These are phyloP conservation scores for Eremobia ochroleuca DNA, from an alignment of 2,888 invertebrate species.

Conservation along the genomic window DNA sequence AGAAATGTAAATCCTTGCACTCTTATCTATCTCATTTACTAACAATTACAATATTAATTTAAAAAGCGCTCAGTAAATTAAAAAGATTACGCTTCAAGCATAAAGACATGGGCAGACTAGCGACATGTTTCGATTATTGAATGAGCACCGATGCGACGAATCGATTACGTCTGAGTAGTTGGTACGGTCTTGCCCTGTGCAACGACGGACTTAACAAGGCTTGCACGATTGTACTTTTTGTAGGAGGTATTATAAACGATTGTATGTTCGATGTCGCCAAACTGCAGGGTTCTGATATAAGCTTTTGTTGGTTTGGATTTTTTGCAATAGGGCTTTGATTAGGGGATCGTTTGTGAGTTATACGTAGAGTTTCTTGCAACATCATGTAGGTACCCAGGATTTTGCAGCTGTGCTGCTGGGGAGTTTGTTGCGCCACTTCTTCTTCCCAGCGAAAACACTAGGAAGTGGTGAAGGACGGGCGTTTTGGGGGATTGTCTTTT, in stretches of 20 bases:
- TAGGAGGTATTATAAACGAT: constrained; percentile 70
- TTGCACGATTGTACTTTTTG: constrained; percentile 80
- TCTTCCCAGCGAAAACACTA: too few species aligned
- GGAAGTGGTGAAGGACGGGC: too few species aligned
- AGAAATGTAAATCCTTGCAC: not conserved
- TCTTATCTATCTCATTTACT: constrained; percentile 38
- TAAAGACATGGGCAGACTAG: constrained; percentile 79
- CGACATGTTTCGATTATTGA: constrained; percentile 86
- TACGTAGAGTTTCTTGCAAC: not conserved
- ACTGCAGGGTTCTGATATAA: constrained; percentile 20
- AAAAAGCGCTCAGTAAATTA: constrained; percentile 78
- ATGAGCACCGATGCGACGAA: constrained; percentile 85
- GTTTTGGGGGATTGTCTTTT: too few species aligned
- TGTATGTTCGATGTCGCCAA: constrained; percentile 70
- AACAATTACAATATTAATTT: constrained; percentile 70
- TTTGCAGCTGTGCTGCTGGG: too few species aligned
- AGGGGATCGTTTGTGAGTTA: not conserved
- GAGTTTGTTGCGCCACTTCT: too few species aligned
- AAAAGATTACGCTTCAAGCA: constrained; percentile 82
- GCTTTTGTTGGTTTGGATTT: not conserved
- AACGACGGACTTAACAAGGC: constrained; percentile 79
- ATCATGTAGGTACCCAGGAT: too few species aligned
- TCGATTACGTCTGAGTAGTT: constrained; percentile 84
- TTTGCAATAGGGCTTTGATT: not conserved
- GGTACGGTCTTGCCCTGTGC: constrained; percentile 75